phyloP scores from a whole-genome alignment of 92 coral and sea anemone genomes.

The Pocillopora grandis region DNA sequence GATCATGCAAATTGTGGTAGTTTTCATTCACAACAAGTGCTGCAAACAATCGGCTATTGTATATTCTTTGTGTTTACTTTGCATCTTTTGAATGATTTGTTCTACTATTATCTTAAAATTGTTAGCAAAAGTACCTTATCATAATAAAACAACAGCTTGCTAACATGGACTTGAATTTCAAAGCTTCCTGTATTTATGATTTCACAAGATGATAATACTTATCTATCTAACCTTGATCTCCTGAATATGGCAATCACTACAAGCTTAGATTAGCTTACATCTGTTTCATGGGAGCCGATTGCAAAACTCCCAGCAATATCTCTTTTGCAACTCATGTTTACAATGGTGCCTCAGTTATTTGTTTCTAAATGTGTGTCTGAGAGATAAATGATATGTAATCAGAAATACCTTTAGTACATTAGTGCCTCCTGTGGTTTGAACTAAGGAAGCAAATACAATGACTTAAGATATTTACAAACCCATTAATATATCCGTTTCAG shows the following conservation, averaged over 20 bases:
- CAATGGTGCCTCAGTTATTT: too few species aligned
- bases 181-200: not conserved
- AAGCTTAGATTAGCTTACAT: too few species aligned
- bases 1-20: not conserved
- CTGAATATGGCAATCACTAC: not conserved
- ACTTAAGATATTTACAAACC: not conserved
- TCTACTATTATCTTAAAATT: not conserved
- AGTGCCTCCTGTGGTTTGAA: not conserved
- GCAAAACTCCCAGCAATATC: too few species aligned
- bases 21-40: not conserved
- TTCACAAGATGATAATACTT: not conserved
- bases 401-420: not conserved
- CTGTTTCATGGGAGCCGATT: too few species aligned
- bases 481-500: not conserved
- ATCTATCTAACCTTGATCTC: not conserved
- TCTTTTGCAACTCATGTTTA: too few species aligned
- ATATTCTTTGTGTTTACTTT: conserved; percentile 9
- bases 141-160: not conserved
- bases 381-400: not conserved
- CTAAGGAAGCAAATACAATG: not conserved
- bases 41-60: not conserved
- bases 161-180: conserved; percentile 7
- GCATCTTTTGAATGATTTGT: not conserved
- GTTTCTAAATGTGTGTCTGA: not conserved
- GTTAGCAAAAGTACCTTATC: not conserved